Evolutionary conservation across 1,140 invertebrate species (phyloP), one percentile per base, ranked within the genome.

Genomic region (Agraylea sexmaculata): DNA sequence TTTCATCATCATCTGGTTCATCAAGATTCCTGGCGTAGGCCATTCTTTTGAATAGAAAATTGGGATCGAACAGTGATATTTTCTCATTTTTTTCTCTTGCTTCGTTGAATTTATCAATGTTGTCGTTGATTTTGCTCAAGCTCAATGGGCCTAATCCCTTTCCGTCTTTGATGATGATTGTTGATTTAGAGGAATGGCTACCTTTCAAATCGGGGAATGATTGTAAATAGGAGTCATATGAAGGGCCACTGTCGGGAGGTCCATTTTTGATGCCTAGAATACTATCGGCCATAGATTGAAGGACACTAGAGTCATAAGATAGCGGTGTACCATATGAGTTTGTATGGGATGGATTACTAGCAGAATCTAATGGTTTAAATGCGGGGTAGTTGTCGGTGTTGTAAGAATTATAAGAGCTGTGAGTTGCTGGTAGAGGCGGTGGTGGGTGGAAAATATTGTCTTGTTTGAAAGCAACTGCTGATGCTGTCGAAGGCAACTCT

Each of bases 251-350:
- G 2, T 37, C 4, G 2, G 15, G 5, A 3, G 22, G 11, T 2
- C 20, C 35, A 18, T 34, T 29, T 17, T 25, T 28, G 19, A 36
- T 17, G 3, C n/a, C n/a, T 6, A 45, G n/a, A 7, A 49, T 17
- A 22, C 40, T 45, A 21, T 49, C 43, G 8, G 45, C 47, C 47
- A 49, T 49, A 1, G 32, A 21, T 37, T 49, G 43, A 3, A 49
- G 16, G 3, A 19, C 22, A n/a, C 17, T 12, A 7, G 29, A 2
- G 13, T 45, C 40, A 19, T 43, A 29, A 6, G 42, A 18, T 13
- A 43, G n/a, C 3, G 47, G 47, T 13, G 29, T 13, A 18, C 47
- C 47, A 21, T 49, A 49, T 4, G 47, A 49, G 25, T 43, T 49
- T 7, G 21, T 23, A 13, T 33, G 42, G 12, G 7, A 7, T n/a